Conservation (phyloP, 30 jellyfish, hydroid and myxozoan genomes). For the Hydra vulgaris region DNA sequence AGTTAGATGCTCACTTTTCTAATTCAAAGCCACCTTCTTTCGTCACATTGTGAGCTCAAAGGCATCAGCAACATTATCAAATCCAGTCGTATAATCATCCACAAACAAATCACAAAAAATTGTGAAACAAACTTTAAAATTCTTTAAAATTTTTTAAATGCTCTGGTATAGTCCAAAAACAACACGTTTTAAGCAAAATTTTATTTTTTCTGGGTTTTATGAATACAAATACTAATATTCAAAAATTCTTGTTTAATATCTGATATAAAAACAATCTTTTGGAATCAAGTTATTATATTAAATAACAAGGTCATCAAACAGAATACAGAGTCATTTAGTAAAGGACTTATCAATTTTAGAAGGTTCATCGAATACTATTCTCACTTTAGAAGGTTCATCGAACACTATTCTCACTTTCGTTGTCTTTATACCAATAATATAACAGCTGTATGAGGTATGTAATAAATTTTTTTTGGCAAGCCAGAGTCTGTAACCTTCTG, state of each 20-base stretch:
- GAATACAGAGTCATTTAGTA: neutral
- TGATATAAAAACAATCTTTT: neutral
- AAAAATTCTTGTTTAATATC: neutral
- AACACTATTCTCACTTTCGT: neutral
- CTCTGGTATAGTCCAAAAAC: neutral
- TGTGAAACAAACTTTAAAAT: neutral
- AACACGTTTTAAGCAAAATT: neutral
- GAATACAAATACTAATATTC: neutral
- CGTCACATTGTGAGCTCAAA: neutral
- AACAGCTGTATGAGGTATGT: neutral
- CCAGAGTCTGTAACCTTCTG: neutral
- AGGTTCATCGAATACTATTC: neutral
- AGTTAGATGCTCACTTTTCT: neutral
- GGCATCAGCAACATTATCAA: neutral
- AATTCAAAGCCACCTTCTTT: neutral
- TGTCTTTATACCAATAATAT: neutral
- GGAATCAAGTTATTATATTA: neutral
- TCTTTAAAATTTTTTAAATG: neutral
- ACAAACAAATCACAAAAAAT: neutral
- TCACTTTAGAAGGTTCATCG: neutral
- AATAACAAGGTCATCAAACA: neutral
- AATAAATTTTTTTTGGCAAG: neutral
- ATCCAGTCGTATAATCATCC: neutral
- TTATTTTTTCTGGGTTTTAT: neutral
- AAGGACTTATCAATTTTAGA: neutral